These are phyloP conservation scores for Alethe diademata DNA, from an alignment of 2,113 vertebrate genomes.

Conservation along the genomic window DNA sequence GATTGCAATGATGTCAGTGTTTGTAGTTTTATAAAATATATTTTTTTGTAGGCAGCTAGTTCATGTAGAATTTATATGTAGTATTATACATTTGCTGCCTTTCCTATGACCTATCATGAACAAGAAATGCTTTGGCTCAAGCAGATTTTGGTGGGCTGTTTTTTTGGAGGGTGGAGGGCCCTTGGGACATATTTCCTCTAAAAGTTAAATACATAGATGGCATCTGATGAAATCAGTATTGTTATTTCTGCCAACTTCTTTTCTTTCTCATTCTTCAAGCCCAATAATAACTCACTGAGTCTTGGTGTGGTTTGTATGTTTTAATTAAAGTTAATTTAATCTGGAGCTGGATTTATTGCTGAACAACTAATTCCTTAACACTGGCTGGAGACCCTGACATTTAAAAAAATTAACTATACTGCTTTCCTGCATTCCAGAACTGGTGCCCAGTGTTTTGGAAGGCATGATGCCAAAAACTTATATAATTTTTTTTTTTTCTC, in stretches of 20 bases:
- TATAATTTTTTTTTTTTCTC: background rate
- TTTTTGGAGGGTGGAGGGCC: background rate
- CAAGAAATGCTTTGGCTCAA: background rate
- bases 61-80: background rate
- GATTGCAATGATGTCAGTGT: background rate
- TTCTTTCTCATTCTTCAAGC: background rate
- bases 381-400: background rate
- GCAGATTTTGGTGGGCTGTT: background rate
- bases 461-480: constrained; percentile 18
- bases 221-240: constrained; percentile 44
- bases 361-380: constrained; percentile 20
- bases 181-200: background rate
- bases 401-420: background rate
- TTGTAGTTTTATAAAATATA: background rate
- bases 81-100: background rate
- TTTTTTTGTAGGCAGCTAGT: background rate
- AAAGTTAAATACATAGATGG: constrained; percentile 33
- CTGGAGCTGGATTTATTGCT: constrained; percentile 33
- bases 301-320: constrained; percentile 11
- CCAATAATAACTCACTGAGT: background rate
- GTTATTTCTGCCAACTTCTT: constrained; percentile 19
- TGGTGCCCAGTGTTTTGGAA: constrained; percentile 44
- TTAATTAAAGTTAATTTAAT: constrained; percentile 60
- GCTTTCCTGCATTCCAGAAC: constrained; percentile 29
- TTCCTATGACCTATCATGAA: background rate